Conservation (phyloP, 2,888 invertebrate species). For the Nemurella pictetii region DNA sequence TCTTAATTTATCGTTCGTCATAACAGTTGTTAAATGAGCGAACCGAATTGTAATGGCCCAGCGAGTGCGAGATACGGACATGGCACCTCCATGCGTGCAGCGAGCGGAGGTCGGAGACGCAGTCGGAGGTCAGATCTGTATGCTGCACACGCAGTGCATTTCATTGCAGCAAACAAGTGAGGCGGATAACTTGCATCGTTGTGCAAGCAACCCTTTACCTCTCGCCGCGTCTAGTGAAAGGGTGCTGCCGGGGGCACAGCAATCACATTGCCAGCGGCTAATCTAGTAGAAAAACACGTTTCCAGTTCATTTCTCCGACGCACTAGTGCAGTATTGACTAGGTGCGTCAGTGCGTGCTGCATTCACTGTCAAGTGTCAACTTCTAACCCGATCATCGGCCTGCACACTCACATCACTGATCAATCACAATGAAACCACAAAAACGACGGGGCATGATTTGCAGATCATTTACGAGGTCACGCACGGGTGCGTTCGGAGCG, state of each 20-base stretch:
- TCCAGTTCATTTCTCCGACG: background rate
- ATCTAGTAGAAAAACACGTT: background rate
- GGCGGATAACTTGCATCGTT: background rate
- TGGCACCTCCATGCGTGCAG: background rate
- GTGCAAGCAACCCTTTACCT: background rate
- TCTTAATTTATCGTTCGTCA: background rate
- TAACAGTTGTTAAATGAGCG: background rate
- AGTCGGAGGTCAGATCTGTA: background rate
- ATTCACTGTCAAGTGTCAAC: conserved; percentile 21
- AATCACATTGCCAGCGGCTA: background rate
- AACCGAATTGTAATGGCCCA: background rate
- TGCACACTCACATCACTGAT: background rate
- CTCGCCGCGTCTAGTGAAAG: background rate
- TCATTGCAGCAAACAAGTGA: background rate
- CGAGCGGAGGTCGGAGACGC: background rate
- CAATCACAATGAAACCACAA: conserved; percentile 1
- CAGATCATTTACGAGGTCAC: background rate
- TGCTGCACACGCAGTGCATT: background rate
- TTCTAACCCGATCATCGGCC: background rate
- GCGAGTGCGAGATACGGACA: no score
- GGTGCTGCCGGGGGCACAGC: no score
- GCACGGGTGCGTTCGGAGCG: background rate
- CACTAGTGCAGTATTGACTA: background rate
- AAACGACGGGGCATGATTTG: conserved; percentile 7
- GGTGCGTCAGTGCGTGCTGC: conserved; percentile 1